Evolutionary conservation across 2,113 vertebrate genomes (phyloP).

Genomic region (Brachyistius frenatus): DNA sequence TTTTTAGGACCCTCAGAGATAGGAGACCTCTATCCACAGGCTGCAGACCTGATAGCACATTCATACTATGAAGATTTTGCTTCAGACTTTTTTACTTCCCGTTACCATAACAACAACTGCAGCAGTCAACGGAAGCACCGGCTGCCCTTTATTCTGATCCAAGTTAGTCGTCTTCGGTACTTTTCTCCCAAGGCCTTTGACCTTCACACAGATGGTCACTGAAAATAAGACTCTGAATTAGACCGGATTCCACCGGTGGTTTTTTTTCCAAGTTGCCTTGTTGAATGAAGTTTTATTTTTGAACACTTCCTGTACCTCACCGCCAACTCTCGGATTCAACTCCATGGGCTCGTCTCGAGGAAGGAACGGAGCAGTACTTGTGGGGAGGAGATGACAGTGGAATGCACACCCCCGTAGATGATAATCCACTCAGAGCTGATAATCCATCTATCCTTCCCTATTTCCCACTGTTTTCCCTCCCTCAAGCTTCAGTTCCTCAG

Average conservation of each 20-base stretch:
- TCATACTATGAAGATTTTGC: constrained; percentile 20
- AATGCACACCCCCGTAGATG: constrained; percentile 79
- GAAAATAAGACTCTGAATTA: constrained; percentile 1
- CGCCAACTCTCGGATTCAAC: constrained; percentile 21
- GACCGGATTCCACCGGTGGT: neutral
- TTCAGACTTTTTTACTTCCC: neutral
- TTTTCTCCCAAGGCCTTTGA: constrained; percentile 32
- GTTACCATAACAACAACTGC: constrained; percentile 33
- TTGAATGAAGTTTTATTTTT: constrained; percentile 9
- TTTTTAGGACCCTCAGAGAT: constrained; percentile 58
- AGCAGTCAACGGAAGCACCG: constrained; percentile 4
- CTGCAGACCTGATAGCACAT: constrained; percentile 32
- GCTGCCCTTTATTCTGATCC: constrained; percentile 17
- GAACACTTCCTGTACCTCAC: constrained; percentile 1
- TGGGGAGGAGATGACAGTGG: constrained; percentile 63
- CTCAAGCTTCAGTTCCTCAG: constrained; percentile 65
- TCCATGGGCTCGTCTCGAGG: constrained; percentile 30
- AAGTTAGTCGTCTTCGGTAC: constrained; percentile 3
- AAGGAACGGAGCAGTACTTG: constrained; percentile 28
- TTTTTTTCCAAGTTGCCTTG: neutral
- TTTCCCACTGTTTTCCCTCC: constrained; percentile 76
- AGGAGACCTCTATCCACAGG: constrained; percentile 38
- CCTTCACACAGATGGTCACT: constrained; percentile 21
- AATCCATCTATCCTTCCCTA: constrained; percentile 75
- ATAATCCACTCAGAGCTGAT: constrained; percentile 81